phyloP scores from a whole-genome alignment of 2,797 vertebrate genomes.

The Pseudochirops corinnae region DNA sequence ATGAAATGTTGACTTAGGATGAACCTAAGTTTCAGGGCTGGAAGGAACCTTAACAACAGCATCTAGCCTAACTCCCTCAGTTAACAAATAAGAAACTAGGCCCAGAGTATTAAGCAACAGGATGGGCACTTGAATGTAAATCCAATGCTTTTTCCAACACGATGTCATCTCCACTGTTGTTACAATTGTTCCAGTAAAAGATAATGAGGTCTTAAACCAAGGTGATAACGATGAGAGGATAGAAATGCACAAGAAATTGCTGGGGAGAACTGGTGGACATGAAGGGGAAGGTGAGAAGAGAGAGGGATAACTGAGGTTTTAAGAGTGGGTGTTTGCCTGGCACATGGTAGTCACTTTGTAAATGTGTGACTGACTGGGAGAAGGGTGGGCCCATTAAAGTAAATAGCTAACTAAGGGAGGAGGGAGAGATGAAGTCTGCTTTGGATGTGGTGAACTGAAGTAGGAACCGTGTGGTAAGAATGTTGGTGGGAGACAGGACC shows the following conservation, averaged over 20 bases:
- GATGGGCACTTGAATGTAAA: not conserved
- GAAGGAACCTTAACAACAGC: not conserved
- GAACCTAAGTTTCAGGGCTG: not conserved
- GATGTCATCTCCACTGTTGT: not conserved
- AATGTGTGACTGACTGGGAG: not conserved
- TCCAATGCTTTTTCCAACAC: not conserved
- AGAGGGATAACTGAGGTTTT: not conserved
- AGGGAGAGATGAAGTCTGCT: not conserved
- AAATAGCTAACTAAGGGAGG: not conserved
- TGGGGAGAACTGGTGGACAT: not conserved
- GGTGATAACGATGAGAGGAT: not conserved
- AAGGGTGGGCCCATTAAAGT: not conserved
- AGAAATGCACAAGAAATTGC: not conserved
- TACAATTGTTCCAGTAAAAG: not conserved
- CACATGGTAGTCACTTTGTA: not conserved
- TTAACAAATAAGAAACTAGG: not conserved
- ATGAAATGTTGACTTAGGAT: not conserved
- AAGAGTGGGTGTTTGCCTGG: not conserved
- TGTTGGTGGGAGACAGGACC: not conserved
- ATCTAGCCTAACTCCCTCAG: not conserved
- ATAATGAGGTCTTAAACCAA: not conserved
- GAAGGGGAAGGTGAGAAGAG: not conserved
- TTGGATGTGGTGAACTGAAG: not conserved
- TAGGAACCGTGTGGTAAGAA: not conserved
- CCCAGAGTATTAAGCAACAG: not conserved